A percentile compares a stretch with the other conserved stretches of the same genome.
phyloP scores from a whole-genome alignment of 2,113 vertebrate species.

The Struthidea cinerea region DNA sequence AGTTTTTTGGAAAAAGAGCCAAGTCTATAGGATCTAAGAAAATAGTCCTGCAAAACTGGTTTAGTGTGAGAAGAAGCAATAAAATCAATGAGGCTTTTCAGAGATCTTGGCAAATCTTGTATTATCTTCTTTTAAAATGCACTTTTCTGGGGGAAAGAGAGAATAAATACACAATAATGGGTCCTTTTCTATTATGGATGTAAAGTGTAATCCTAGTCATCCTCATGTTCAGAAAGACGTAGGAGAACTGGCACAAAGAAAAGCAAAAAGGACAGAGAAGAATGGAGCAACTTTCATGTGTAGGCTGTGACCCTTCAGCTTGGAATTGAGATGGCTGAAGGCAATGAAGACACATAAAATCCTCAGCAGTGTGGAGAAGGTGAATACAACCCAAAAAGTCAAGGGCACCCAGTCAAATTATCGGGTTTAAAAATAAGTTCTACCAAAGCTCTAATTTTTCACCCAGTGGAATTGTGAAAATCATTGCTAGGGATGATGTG shows the following conservation, averaged over 20 bases:
- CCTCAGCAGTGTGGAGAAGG: neutral
- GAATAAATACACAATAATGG: neutral
- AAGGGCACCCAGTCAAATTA: neutral
- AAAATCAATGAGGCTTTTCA: conserved; percentile 18
- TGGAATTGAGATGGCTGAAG: neutral
- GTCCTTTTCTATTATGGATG: neutral
- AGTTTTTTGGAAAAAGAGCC: neutral
- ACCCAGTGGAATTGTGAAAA: conserved; percentile 15
- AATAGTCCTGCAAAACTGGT: neutral
- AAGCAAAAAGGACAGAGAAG: neutral
- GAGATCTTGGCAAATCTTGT: neutral
- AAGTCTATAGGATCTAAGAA: neutral
- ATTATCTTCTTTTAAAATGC: neutral
- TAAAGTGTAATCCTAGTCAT: neutral
- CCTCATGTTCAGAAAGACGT: neutral
- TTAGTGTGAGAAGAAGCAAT: neutral
- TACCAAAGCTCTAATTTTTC: conserved; percentile 5
- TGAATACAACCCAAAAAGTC: conserved; percentile 13
- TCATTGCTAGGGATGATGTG: neutral
- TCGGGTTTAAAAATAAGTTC: conserved; percentile 15
- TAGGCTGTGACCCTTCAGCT: neutral
- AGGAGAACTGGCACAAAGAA: neutral
- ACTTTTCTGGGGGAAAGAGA: neutral
- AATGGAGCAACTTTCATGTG: neutral
- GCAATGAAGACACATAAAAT: neutral